Base-by-base conservation (phyloP, 2,888 invertebrate species). In the Drosophila anomalata region DNA sequence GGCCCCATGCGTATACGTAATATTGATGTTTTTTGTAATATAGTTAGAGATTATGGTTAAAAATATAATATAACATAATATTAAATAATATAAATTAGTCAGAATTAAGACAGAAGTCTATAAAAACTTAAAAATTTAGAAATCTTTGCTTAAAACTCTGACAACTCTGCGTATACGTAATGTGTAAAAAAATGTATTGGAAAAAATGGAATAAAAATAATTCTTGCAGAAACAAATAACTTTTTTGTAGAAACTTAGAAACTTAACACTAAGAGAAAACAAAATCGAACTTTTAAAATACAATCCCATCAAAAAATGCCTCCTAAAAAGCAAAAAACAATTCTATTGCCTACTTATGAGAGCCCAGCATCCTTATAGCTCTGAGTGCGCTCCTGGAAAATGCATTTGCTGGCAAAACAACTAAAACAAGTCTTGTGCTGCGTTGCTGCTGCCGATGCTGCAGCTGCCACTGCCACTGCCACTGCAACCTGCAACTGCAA, bases 361-460 rank as follows among this genome's bases (percentile, higher is more conserved):
- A 33, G 55, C 29, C 26, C 36, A 2, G 2, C 2, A n/a, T 4
- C 14, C 2, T 8, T 8, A 29, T 8, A 29, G 2, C 8, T 8
- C 9, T 9, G 12, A 24, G 12, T 71, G 54, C 85, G 84, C 67
- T 53, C 84, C 84, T 88, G 84, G 50, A 26, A 89, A 89, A 87
- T 79, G 89, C 90, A 90, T 87, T 84, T 73, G 69, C 62, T 73
- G 63, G 69, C 77, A 87, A 88, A 87, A 75, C 66, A 84, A 88
- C 77, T 78, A 77, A 89, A 79, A 87, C 53, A 56, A 59, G 46
- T 29, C 39, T 17, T 42, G 14, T 29, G 42, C 44, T 31, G 54
- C 44, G 31, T 12, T 36, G 24, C 51, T 20, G 62, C 36, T 53
- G 7, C 44, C 17, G 17, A 17, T 63, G 79, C 55, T 14, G 44